Conservation (phyloP, 2,113 vertebrate genomes). For the Upupa epops region DNA sequence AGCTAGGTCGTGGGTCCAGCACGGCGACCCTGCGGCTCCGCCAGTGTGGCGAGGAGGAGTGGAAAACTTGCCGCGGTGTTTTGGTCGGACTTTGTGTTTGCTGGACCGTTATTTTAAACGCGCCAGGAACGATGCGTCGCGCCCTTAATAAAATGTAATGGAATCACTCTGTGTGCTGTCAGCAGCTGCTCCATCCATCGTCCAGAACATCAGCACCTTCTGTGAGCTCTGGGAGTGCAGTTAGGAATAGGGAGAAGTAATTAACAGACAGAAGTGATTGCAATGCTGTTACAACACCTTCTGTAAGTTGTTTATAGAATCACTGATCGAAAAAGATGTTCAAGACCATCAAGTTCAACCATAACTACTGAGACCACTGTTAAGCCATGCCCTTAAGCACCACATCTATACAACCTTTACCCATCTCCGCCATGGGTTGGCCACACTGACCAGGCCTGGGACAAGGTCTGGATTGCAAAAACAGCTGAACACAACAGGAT, state of each 20-base stretch:
- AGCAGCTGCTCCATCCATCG: too few relatives aligned
- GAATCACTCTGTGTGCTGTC: rapidly evolving
- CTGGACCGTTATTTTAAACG: background rate
- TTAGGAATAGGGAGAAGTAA: background rate
- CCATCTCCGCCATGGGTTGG: too few relatives aligned
- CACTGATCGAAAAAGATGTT: too few relatives aligned
- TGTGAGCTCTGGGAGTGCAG: rapidly evolving
- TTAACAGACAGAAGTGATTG: rapidly evolving
- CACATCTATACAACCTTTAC: too few relatives aligned
- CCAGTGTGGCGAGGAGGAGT: background rate
- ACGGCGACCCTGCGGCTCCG: background rate
- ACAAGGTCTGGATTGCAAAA: too few relatives aligned
- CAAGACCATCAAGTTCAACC: too few relatives aligned
- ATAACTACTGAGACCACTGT: too few relatives aligned
- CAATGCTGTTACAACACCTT: rapidly evolving
- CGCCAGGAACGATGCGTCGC: background rate
- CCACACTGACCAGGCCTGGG: too few relatives aligned
- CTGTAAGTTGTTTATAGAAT: background rate
- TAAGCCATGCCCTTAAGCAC: too few relatives aligned
- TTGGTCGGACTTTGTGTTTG: rapidly evolving
- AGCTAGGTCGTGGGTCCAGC: too few relatives aligned
- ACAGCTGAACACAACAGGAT: too few relatives aligned
- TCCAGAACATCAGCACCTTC: rapidly evolving
- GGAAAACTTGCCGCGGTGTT: background rate
- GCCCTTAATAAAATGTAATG: too few relatives aligned